A percentile compares a stretch with the other conserved stretches of the same genome.
phyloP scores from a whole-genome alignment of 1,140 invertebrate genomes.

The Drosophila triauraria region DNA sequence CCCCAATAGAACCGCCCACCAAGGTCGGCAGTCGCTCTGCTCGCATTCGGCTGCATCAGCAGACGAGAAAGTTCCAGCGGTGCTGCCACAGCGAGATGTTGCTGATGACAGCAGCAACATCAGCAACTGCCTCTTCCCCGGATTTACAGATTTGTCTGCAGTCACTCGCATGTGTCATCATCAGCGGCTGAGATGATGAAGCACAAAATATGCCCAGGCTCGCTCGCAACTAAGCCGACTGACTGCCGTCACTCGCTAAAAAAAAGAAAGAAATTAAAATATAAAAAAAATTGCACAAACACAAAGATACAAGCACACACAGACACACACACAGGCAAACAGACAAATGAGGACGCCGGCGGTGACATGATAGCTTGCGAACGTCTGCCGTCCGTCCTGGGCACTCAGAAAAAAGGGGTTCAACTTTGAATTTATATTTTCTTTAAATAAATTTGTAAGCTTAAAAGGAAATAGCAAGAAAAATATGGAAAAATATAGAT shows the following conservation, averaged over 20 bases:
- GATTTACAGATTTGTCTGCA: slow-evolving; percentile 63
- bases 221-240: slow-evolving; percentile 71
- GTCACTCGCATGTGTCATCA: slow-evolving; percentile 78
- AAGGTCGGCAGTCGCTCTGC: slow-evolving; percentile 35
- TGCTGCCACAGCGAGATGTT: slow-evolving; percentile 46
- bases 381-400: slow-evolving; percentile 48
- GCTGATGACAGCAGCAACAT: slow-evolving; percentile 65
- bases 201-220: slow-evolving; percentile 75
- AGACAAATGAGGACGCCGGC: slow-evolving; percentile 77
- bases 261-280: slow-evolving; percentile 56
- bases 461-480: too few species aligned
- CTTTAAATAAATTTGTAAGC: not conserved
- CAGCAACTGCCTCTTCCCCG: slow-evolving; percentile 23
- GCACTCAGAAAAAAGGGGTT: slow-evolving; percentile 18
- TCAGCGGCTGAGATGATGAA: slow-evolving; percentile 66
- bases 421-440: not conserved
- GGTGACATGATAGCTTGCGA: slow-evolving; percentile 78
- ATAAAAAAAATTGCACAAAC: slow-evolving; percentile 46
- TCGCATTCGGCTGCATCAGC: slow-evolving; percentile 28
- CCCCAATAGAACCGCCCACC: slow-evolving; percentile 5
- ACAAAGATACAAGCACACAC: slow-evolving; percentile 31
- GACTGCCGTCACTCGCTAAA: slow-evolving; percentile 31
- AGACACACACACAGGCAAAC: slow-evolving; percentile 53
- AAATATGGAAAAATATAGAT: not conserved
- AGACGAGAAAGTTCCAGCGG: slow-evolving; percentile 39